Base-by-base conservation (phyloP, 2,113 vertebrate species). In the Sylvilagus bachmani region DNA sequence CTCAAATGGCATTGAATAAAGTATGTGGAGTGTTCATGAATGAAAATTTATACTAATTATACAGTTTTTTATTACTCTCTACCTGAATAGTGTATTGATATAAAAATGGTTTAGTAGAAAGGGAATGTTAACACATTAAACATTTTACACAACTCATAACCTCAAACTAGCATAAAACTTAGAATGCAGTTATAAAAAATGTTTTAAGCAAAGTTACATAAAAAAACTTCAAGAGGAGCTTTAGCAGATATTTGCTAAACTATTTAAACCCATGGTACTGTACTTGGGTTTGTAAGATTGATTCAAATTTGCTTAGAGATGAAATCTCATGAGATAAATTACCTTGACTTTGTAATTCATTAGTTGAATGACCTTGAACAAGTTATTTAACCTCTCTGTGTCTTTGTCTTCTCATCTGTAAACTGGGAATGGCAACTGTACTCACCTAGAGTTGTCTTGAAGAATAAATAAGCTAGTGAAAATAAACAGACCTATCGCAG, bases 131-230 rank as follows among this genome's bases (percentile, higher is more conserved):
- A 87, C 83, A 78, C 0, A 2, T 78, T 93, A 71, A 79, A 82
- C 3, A 36, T 86, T 96, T 90, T 78, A 31, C 6, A 83, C 19
- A 90, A 66, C 17, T 83, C 12, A 19, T 83, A 77, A 89, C 44
- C 29, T 82, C 51, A 86, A 13, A 27, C 22, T 86, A 67, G 10
- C 55, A 78, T 58, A 83, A 78, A 86, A 53, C 58, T 51, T 79
- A 29, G 31, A 36, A 38, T 38, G 77, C 16, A 67, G 55, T 53
- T 17, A 2, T 80, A 53, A 53, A 36, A 85, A 81, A 49, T 70
- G 31, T 85, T 91, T 88, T 79, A 70, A 82, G 89, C 89, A 78
- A 25, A 16, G 31, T 96, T 24, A 62, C 62, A 62, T 69, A 25
- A 67, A 71, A 66, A n/a, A 84, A 64, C 1, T 86, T 82, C 53